Evolutionary conservation across 2,888 invertebrate genomes (phyloP).

Genomic region (Trachelus iudaicus): DNA sequence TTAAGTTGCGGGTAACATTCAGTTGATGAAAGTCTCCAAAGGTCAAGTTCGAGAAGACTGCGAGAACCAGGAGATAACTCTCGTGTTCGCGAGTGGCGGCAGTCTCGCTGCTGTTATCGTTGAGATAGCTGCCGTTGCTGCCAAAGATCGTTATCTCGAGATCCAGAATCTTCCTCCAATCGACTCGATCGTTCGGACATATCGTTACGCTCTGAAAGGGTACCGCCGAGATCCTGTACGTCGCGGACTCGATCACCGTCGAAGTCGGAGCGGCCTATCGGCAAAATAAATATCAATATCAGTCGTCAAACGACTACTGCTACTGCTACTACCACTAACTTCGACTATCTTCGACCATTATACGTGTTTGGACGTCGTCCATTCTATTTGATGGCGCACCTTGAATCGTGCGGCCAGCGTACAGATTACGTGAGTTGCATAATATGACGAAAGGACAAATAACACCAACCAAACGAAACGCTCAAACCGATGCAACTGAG

Average conservation of each 20-base stretch:
- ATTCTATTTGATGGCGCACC: slow-evolving; percentile 16
- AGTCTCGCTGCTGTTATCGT: background rate
- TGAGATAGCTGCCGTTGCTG: background rate
- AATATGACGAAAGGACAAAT: slow-evolving; percentile 35
- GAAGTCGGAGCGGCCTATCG: slow-evolving; percentile 42
- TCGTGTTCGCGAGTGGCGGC: too few relatives aligned
- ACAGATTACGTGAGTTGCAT: slow-evolving; percentile 31
- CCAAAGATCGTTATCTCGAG: slow-evolving; percentile 30
- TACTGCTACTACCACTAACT: too few relatives aligned
- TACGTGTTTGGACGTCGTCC: background rate
- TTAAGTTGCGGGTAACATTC: slow-evolving; percentile 22
- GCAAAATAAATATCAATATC: background rate
- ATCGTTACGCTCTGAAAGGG: slow-evolving; percentile 53
- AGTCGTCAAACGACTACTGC: too few relatives aligned
- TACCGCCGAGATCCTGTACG: slow-evolving; percentile 41
- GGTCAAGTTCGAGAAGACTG: slow-evolving; percentile 38
- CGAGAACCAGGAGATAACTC: slow-evolving; percentile 29
- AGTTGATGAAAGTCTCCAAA: slow-evolving; percentile 53
- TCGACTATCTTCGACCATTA: too few relatives aligned
- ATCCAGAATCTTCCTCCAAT: slow-evolving; percentile 43
- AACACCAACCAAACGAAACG: slow-evolving; percentile 45
- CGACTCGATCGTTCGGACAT: slow-evolving; percentile 48
- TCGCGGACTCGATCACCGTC: slow-evolving; percentile 48
- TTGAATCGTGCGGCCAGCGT: slow-evolving; percentile 24
- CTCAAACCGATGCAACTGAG: slow-evolving; percentile 27